phyloP scores from a whole-genome alignment of 2,797 vertebrate genomes.

The Ptychobarbus kaznakovi region DNA sequence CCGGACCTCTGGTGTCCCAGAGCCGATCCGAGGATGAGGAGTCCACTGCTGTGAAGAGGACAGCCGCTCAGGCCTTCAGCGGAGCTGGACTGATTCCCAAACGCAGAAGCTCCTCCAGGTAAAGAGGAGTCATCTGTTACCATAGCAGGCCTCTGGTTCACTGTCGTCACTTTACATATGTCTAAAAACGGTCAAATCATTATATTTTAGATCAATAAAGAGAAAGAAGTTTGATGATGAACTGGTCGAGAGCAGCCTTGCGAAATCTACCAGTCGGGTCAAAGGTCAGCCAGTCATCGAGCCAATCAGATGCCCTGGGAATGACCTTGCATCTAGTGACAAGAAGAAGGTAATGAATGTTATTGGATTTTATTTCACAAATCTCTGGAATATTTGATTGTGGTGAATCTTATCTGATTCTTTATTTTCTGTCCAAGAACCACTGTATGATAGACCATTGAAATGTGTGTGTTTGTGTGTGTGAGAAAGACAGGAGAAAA shows the following conservation, averaged over 20 bases:
- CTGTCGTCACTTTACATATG: neutral
- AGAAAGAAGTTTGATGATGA: conserved; percentile 98
- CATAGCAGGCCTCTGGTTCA: neutral
- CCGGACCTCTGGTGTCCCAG: conserved; percentile 80
- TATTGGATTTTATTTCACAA: neutral
- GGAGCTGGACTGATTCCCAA: conserved; percentile 87
- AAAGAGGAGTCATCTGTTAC: conserved; percentile 29
- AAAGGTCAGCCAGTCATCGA: conserved; percentile 90
- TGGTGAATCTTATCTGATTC: neutral
- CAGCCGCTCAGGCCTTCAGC: conserved; percentile 84
- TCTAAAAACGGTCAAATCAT: neutral
- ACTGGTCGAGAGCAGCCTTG: conserved; percentile 95
- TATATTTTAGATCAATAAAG: conserved; percentile 88
- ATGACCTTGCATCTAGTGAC: conserved; percentile 90
- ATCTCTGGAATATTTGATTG: neutral
- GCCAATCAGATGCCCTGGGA: conserved; percentile 87
- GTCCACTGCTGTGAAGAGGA: conserved; percentile 84
- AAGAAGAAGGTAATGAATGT: conserved; percentile 87
- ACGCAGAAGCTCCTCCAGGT: conserved; percentile 96
- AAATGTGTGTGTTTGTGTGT: no score
- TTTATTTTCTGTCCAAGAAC: neutral
- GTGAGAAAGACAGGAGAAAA: neutral
- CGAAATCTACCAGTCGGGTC: conserved; percentile 92
- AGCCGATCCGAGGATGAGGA: conserved; percentile 95
- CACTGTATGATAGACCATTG: neutral